These are phyloP conservation scores for Chascanopsetta lugubris DNA, from an alignment of 2,113 vertebrate genomes.

Conservation along the genomic window DNA sequence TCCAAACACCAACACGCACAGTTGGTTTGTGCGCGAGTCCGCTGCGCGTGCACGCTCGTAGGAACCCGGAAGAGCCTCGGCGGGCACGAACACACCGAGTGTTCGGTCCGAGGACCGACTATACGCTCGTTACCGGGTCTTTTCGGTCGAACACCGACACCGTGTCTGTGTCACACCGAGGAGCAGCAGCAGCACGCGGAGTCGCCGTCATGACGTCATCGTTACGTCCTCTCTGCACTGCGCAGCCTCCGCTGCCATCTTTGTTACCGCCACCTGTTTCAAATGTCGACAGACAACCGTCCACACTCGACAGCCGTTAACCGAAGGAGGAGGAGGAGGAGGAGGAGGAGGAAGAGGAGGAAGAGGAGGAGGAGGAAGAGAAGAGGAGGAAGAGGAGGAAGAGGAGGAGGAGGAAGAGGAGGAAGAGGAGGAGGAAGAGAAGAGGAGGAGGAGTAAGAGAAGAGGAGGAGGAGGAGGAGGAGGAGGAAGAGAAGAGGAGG, in stretches of 20 bases:
- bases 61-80: not conserved
- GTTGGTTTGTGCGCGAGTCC: no score
- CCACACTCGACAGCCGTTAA: no score
- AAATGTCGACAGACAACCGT: not conserved
- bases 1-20: not conserved
- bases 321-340: not conserved
- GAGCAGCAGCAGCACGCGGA: constrained; percentile 38
- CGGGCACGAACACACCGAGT: not conserved
- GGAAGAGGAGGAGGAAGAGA: no score
- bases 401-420: no score
- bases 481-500: no score
- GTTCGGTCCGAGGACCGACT: not conserved
- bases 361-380: no score
- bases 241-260: constrained; percentile 71
- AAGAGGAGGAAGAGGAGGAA: no score
- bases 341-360: not conserved
- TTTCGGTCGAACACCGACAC: constrained; percentile 7
- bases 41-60: not conserved
- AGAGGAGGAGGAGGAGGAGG: no score
- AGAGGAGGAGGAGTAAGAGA: no score
- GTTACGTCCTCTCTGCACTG: constrained; percentile 29
- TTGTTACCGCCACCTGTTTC: constrained; percentile 52
- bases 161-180: not conserved
- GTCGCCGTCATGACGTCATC: constrained; percentile 47
- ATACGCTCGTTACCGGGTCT: constrained; percentile 6